Percentiles rank a stretch among this genome's conserved stretches.
Conservation (phyloP, 1,140 invertebrate species). For the Lepidostoma basale region DNA sequence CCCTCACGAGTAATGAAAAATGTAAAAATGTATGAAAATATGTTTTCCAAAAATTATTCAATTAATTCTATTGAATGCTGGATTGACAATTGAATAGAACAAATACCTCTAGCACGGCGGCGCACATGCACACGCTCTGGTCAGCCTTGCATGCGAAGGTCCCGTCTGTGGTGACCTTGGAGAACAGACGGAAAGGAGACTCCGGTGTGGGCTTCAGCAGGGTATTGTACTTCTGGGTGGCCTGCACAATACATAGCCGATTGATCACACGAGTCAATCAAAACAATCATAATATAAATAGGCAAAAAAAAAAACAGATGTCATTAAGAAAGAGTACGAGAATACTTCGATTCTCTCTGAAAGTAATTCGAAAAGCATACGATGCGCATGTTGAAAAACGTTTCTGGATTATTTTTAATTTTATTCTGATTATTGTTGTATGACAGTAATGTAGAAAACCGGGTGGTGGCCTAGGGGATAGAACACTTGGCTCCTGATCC, state of each 20-base stretch:
- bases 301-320: not conserved
- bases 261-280: not conserved
- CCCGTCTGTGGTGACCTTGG: constrained; percentile 50
- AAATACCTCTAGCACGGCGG: constrained; percentile 52
- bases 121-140: constrained; percentile 51
- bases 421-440: no score
- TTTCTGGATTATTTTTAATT: no score
- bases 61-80: not conserved
- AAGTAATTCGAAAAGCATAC: no score
- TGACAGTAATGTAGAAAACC: no score
- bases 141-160: constrained; percentile 51
- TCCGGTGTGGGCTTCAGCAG: constrained; percentile 10
- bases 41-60: not conserved
- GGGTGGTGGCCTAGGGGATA: no score
- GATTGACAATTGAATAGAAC: not conserved
- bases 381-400: no score
- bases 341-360: no score
- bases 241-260: constrained; percentile 48
- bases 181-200: constrained; percentile 48
- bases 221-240: constrained; percentile 63
- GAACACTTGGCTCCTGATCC: no score
- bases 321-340: no score
- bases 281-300: not conserved
- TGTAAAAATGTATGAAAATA: no score
- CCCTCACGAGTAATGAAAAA: no score